phyloP scores from a whole-genome alignment of 2,797 vertebrate species.

The Pseudocheirus occidentalis region DNA sequence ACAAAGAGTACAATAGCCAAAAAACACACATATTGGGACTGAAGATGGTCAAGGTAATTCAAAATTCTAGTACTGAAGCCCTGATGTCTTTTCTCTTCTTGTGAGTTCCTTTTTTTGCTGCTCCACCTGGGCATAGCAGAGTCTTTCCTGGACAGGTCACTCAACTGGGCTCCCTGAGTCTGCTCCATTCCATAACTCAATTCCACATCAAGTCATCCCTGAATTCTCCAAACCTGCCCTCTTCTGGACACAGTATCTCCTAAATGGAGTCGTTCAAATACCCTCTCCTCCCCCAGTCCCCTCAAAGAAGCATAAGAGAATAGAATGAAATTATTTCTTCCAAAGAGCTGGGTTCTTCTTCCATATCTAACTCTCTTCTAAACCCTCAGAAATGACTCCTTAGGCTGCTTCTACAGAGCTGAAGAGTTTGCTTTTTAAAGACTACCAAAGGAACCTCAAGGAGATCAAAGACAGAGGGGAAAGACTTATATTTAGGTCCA shows the following conservation, averaged over 20 bases:
- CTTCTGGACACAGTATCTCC: neutral
- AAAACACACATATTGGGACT: neutral
- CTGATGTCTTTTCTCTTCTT: neutral
- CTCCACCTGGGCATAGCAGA: neutral
- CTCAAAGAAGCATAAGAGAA: neutral
- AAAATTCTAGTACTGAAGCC: neutral
- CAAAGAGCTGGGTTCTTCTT: neutral
- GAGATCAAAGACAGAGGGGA: neutral
- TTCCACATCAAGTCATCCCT: neutral
- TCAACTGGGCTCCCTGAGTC: neutral
- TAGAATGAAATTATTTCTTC: neutral
- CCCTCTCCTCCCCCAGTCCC: neutral
- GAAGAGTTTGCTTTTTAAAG: neutral
- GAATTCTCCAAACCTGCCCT: neutral
- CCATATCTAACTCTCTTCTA: neutral
- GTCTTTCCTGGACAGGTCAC: neutral
- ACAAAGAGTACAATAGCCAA: neutral
- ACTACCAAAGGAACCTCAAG: neutral
- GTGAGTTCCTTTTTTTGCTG: neutral
- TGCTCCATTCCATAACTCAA: neutral
- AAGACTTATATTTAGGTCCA: neutral
- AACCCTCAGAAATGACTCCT: neutral
- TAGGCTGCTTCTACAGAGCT: neutral
- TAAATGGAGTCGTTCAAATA: neutral
- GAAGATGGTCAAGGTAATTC: neutral